phyloP scores from a whole-genome alignment of 2,888 invertebrate genomes.

The Hetaerina titia region DNA sequence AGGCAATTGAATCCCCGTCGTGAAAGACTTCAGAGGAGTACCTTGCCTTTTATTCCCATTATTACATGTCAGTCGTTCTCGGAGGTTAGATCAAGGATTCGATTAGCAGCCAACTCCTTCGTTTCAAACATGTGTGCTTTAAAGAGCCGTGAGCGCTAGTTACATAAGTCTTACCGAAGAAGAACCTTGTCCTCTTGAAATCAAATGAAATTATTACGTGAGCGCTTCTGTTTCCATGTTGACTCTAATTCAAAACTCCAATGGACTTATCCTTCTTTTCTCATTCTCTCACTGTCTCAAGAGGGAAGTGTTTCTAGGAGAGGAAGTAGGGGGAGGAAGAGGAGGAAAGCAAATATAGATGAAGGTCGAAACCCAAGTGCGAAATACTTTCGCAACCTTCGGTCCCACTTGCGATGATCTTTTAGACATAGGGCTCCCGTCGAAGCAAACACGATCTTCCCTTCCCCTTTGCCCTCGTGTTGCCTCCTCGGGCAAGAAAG shows the following conservation, averaged over 20 bases:
- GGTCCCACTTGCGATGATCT: conserved; percentile 10
- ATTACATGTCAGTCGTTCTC: too few species aligned
- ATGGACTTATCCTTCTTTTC: background rate
- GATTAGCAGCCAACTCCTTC: background rate
- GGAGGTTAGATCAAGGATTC: background rate
- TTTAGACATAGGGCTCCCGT: background rate
- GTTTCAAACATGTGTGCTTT: background rate
- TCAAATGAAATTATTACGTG: background rate
- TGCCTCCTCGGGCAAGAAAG: background rate
- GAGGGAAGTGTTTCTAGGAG: background rate
- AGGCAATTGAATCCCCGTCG: too few species aligned
- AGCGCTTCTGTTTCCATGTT: background rate
- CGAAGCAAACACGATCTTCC: background rate
- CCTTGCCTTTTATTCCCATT: too few species aligned
- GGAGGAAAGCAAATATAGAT: conserved; percentile 24
- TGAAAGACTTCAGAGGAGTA: too few species aligned
- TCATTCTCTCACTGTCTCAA: background rate
- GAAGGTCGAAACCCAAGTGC: conserved; percentile 34
- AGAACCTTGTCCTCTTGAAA: background rate
- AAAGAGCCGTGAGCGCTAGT: too few species aligned
- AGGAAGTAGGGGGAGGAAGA: background rate
- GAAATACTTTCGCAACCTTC: background rate
- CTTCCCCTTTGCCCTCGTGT: too few species aligned
- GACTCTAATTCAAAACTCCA: background rate
- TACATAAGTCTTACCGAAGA: too few species aligned